Conservation (phyloP, 2,797 vertebrate genomes). For the Pseudochromis fuscus region DNA sequence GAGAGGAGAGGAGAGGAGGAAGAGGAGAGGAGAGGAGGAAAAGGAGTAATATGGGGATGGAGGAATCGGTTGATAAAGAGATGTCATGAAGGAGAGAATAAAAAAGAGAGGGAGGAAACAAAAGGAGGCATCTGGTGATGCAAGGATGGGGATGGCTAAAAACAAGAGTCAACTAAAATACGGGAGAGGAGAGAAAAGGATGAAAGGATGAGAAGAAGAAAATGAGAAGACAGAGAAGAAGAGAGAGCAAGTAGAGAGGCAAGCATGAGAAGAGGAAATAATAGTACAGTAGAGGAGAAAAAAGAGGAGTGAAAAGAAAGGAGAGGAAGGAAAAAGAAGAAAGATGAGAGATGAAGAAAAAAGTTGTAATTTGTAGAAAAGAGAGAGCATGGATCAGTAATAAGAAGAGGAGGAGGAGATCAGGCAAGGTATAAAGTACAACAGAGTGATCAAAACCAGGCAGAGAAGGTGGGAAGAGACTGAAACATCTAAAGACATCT, state of each 20-base stretch:
- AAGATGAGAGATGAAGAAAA: slow-evolving; percentile 20
- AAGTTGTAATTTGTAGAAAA: slow-evolving; percentile 24
- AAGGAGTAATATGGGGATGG: not conserved
- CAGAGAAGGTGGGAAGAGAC: slow-evolving; percentile 16
- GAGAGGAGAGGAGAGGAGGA: not conserved
- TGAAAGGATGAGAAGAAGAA: slow-evolving; percentile 3
- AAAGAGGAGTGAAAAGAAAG: too few species aligned
- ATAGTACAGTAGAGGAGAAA: slow-evolving; percentile 49
- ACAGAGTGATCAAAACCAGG: not conserved
- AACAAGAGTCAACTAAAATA: too few species aligned
- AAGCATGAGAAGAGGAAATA: not conserved
- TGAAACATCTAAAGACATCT: slow-evolving; percentile 56
- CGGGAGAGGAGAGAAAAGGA: too few species aligned
- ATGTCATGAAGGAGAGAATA: too few species aligned
- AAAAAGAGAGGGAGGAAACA: too few species aligned
- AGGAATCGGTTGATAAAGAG: not conserved
- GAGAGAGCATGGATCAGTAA: slow-evolving; percentile 3
- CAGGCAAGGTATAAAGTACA: slow-evolving; percentile 1
- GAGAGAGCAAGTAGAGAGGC: not conserved
- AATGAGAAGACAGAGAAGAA: not conserved
- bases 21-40: not conserved
- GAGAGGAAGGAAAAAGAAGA: not conserved
- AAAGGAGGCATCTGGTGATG: too few species aligned
- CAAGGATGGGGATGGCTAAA: too few species aligned
- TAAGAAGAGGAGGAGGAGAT: slow-evolving; percentile 16